Evolutionary conservation across 2,797 vertebrate species (phyloP).

Genomic region (Taeniopygia guttata): DNA sequence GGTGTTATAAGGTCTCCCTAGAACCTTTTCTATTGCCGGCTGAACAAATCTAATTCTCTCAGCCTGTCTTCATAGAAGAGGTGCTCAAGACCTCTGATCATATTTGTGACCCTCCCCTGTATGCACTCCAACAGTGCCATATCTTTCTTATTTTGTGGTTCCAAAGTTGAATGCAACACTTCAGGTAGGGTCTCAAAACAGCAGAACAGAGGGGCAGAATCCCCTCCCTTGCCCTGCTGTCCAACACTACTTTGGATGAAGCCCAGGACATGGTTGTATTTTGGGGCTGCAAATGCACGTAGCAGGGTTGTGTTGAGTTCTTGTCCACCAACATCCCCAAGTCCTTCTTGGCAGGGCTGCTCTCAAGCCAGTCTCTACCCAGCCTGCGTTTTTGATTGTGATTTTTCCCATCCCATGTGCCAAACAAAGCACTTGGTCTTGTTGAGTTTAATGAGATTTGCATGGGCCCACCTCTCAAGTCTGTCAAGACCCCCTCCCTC

Average conservation of each 20-base stretch:
- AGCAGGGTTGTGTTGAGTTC: too few species aligned
- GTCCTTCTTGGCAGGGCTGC: not conserved
- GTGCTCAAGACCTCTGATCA: too few species aligned
- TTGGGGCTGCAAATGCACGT: too few species aligned
- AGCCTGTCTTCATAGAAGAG: not conserved
- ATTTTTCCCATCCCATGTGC: not conserved
- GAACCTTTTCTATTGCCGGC: not conserved
- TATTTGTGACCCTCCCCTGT: not conserved
- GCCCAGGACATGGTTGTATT: accelerated
- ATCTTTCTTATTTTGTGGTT: too few species aligned
- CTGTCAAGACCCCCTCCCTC: not conserved
- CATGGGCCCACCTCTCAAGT: not conserved
- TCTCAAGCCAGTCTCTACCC: accelerated
- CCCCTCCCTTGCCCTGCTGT: not conserved
- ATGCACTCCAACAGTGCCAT: accelerated
- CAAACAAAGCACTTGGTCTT: not conserved
- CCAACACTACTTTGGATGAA: not conserved
- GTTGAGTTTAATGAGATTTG: not conserved
- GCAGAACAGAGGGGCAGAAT: not conserved
- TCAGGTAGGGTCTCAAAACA: not conserved
- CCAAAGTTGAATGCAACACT: not conserved
- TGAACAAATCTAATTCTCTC: not conserved
- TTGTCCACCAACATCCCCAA: accelerated
- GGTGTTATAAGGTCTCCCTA: not conserved
- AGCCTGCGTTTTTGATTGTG: not conserved